Percentiles rank a stretch among this genome's conserved stretches.
These are phyloP conservation scores for Apodemia hepburni DNA, from an alignment of 2,888 invertebrate species.

Conservation along the genomic window DNA sequence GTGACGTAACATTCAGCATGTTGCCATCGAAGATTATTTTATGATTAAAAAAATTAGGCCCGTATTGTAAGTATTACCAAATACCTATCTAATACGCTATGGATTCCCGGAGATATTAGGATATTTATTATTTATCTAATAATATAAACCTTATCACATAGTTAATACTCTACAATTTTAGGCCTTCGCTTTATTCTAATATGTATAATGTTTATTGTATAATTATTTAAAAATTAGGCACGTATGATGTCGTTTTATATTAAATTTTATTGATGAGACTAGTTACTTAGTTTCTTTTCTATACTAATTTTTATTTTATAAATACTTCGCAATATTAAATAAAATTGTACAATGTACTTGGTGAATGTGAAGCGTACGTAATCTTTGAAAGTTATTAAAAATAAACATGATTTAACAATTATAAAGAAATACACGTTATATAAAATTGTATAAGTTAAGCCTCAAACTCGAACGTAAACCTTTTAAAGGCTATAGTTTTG, in stretches of 20 bases:
- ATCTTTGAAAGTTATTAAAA: slow-evolving; percentile 47
- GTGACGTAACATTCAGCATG: background rate
- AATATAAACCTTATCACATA: slow-evolving; percentile 10
- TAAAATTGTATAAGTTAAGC: background rate
- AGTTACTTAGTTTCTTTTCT: slow-evolving; percentile 75
- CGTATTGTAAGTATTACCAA: background rate
- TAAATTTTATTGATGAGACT: slow-evolving; percentile 68
- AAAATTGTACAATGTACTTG: slow-evolving; percentile 70
- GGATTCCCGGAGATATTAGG: background rate
- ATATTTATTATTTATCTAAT: slow-evolving; percentile 6
- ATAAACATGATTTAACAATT: slow-evolving; percentile 15
- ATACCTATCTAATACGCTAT: background rate
- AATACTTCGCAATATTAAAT: slow-evolving; percentile 36
- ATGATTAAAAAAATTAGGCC: background rate
- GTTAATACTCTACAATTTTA: slow-evolving; percentile 16
- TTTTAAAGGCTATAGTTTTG: too few species aligned
- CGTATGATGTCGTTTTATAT: slow-evolving; percentile 72
- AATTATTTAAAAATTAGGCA: slow-evolving; percentile 56
- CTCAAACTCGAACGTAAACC: too few species aligned
- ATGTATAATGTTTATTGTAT: slow-evolving; percentile 15
- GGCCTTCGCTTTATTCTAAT: slow-evolving; percentile 1
- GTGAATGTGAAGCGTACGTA: slow-evolving; percentile 68
- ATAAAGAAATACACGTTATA: slow-evolving; percentile 12
- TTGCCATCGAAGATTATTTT: background rate
- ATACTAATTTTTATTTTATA: slow-evolving; percentile 47